These are phyloP conservation scores for Aplysia californica DNA, from an alignment of 1,140 invertebrate species.

Conservation along the genomic window DNA sequence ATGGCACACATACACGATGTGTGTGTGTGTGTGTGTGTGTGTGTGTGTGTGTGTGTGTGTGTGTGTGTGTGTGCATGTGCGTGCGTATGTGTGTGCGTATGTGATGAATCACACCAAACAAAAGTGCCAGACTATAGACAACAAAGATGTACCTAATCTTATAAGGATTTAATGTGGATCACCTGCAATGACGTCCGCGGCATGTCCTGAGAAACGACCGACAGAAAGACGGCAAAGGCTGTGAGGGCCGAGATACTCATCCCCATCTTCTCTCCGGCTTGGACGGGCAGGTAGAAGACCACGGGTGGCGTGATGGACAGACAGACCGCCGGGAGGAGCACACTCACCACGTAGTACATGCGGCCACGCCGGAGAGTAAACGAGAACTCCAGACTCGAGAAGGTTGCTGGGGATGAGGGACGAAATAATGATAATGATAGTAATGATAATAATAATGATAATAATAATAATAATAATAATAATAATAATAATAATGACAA, in stretches of 20 bases:
- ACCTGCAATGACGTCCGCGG: constrained; percentile 41
- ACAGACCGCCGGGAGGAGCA: constrained; percentile 44
- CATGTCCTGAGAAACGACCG: constrained; percentile 46
- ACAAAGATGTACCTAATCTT: constrained; percentile 26
- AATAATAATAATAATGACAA: too few relatives aligned
- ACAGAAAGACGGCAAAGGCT: constrained; percentile 47
- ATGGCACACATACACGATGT: too few relatives aligned
- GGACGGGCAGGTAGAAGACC: constrained; percentile 45
- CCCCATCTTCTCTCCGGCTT: constrained; percentile 50
- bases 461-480: too few relatives aligned
- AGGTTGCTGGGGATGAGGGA: too few relatives aligned
- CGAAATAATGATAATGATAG: too few relatives aligned
- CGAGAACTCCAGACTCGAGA: too few relatives aligned
- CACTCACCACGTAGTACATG: constrained; percentile 41
- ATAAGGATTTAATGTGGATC: too few relatives aligned
- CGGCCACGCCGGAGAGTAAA: constrained; percentile 17
- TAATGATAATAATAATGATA: too few relatives aligned
- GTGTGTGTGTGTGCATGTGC: too few relatives aligned
- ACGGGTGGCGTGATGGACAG: constrained; percentile 47
- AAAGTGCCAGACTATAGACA: background rate
- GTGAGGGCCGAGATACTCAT: constrained; percentile 52
- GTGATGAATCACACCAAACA: background rate
- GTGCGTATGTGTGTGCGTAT: background rate
- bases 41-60: too few relatives aligned
- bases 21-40: too few relatives aligned